Evolutionary conservation across 2,113 vertebrate species (phyloP).

Genomic region (Hemiprocne comata): DNA sequence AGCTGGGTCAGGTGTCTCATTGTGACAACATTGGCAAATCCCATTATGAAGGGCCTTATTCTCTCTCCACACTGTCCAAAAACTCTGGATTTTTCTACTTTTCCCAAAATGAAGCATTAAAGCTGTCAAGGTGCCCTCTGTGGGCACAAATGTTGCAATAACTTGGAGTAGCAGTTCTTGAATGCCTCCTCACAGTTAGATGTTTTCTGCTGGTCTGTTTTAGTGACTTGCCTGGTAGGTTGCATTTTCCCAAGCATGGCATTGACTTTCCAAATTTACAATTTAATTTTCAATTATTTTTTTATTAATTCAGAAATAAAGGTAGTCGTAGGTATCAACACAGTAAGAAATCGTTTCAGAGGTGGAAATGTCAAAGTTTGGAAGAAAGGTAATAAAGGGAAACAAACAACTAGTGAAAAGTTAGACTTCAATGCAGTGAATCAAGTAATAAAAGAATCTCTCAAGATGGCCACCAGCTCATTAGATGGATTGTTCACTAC

Average conservation of each 20-base stretch:
- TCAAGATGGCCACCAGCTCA: not conserved
- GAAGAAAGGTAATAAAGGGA: not conserved
- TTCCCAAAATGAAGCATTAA: not conserved
- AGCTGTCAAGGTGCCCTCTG: not conserved
- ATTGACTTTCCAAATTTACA: not conserved
- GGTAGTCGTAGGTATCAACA: not conserved
- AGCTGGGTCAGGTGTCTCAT: not conserved
- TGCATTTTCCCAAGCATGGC: not conserved
- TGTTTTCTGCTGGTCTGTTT: not conserved
- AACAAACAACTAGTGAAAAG: not conserved
- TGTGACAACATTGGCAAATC: not conserved
- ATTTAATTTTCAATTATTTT: not conserved
- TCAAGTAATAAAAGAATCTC: not conserved
- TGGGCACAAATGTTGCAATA: not conserved
- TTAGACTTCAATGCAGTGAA: not conserved
- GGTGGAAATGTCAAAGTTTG: not conserved
- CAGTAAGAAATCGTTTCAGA: not conserved
- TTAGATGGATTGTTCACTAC: slow-evolving; percentile 17
- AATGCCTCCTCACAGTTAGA: not conserved
- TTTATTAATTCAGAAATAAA: not conserved
- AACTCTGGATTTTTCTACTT: rapidly evolving
- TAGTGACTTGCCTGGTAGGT: not conserved
- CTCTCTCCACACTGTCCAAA: not conserved
- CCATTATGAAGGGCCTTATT: not conserved
- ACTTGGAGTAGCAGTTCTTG: not conserved